These are phyloP conservation scores for Parthenolecanium corni DNA, from an alignment of 2,888 invertebrate species.

Conservation along the genomic window DNA sequence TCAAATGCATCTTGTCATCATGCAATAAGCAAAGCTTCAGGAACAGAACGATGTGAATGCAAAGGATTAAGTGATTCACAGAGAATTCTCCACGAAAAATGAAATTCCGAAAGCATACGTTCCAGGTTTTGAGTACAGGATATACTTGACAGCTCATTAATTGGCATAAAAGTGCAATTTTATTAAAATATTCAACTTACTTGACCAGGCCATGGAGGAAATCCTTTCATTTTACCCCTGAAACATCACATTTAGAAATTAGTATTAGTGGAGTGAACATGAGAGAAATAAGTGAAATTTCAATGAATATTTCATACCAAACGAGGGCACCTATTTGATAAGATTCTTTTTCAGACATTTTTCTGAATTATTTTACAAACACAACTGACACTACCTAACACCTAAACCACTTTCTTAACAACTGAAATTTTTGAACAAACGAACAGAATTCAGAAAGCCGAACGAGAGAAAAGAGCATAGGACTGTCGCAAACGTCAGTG, in stretches of 20 bases:
- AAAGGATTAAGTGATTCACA: too few species aligned
- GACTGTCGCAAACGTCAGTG: too few species aligned
- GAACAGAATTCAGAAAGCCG: too few species aligned
- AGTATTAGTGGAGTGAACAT: conserved; percentile 33
- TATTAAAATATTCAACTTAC: conserved; percentile 69
- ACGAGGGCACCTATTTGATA: conserved; percentile 56
- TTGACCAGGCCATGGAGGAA: conserved; percentile 93
- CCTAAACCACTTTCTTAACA: conserved; percentile 14
- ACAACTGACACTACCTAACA: conserved; percentile 6
- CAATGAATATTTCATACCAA: conserved; percentile 47
- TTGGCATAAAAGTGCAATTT: too few species aligned
- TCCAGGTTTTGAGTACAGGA: too few species aligned
- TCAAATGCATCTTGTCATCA: too few species aligned
- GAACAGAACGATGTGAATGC: too few species aligned
- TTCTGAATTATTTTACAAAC: conserved; percentile 27
- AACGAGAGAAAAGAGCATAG: too few species aligned
- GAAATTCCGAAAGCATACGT: too few species aligned
- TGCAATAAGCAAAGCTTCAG: too few species aligned
- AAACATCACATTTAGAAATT: conserved; percentile 39
- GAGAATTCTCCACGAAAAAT: too few species aligned
- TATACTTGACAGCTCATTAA: too few species aligned
- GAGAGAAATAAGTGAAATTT: conserved; percentile 10
- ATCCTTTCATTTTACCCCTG: conserved; percentile 98
- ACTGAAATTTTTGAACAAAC: conserved; percentile 29
- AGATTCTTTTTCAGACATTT: conserved; percentile 43